Evolutionary conservation across 2,888 invertebrate species (phyloP).

Genomic region (Macrosoma leucophasiata): DNA sequence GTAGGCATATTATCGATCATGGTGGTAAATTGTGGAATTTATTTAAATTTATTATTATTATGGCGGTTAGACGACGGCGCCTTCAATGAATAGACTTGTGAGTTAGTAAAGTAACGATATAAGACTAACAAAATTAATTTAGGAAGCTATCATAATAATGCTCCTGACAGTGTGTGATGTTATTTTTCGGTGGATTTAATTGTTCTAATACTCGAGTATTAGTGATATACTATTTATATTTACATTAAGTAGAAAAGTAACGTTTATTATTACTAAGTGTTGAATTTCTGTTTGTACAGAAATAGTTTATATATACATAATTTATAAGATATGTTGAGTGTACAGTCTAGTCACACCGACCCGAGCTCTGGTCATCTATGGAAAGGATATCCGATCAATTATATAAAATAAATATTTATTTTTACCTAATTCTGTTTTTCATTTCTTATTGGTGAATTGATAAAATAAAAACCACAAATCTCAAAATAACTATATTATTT

Average conservation of each 20-base stretch:
- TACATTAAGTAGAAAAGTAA: slow-evolving; percentile 69
- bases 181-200: slow-evolving; percentile 70
- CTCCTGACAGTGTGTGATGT: slow-evolving; percentile 64
- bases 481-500: slow-evolving; percentile 74
- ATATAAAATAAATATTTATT: slow-evolving; percentile 73
- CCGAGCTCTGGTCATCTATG: slow-evolving; percentile 64
- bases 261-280: slow-evolving; percentile 65
- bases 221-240: slow-evolving; percentile 68
- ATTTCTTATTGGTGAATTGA: slow-evolving; percentile 34
- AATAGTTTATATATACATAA: slow-evolving; percentile 63
- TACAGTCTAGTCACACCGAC: slow-evolving; percentile 71
- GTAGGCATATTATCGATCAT: too few relatives aligned
- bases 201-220: slow-evolving; percentile 75
- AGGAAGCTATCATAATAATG: slow-evolving; percentile 55
- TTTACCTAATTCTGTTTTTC: slow-evolving; percentile 54
- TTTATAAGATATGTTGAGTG: slow-evolving; percentile 68
- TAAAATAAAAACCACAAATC: slow-evolving; percentile 38
- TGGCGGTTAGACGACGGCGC: slow-evolving; percentile 39
- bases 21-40: too few relatives aligned
- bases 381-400: slow-evolving; percentile 58
- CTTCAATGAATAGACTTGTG: slow-evolving; percentile 41
- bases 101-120: slow-evolving; percentile 45
- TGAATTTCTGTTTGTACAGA: slow-evolving; percentile 71
- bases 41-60: too few relatives aligned
- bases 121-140: slow-evolving; percentile 69